phyloP scores from a whole-genome alignment of 2,888 invertebrate genomes.

The Agriopis aurantiaria region DNA sequence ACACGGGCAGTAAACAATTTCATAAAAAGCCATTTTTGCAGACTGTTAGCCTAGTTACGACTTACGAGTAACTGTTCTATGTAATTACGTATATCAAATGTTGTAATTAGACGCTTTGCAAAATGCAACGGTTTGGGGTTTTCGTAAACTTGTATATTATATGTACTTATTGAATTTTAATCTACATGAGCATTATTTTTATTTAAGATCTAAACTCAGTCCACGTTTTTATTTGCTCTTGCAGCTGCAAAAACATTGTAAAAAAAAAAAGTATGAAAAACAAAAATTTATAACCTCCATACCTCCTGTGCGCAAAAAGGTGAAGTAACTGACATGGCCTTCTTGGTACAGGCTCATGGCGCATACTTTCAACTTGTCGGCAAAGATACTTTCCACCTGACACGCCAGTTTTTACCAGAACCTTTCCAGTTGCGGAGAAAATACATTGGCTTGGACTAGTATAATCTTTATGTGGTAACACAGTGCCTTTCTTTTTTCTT shows the following conservation, averaged over 20 bases:
- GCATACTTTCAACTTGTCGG: conserved; percentile 5
- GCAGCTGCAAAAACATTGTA: too few relatives aligned
- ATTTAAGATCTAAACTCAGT: neutral
- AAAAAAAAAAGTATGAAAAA: too few relatives aligned
- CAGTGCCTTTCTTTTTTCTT: conserved; percentile 2
- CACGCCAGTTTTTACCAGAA: conserved; percentile 17
- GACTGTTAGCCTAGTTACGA: conserved; percentile 37
- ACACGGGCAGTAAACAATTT: conserved; percentile 12
- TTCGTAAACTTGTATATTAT: conserved; percentile 21
- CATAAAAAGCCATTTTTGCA: conserved; percentile 38
- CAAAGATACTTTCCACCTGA: conserved; percentile 11
- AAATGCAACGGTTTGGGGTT: conserved; percentile 20
- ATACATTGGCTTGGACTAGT: conserved; percentile 4
- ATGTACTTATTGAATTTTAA: conserved; percentile 7
- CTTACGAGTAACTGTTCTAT: conserved; percentile 34
- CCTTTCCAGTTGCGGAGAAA: conserved; percentile 13
- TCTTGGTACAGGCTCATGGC: neutral
- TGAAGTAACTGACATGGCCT: neutral
- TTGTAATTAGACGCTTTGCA: conserved; percentile 35
- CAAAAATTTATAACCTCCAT: too few relatives aligned
- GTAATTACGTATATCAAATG: conserved; percentile 35
- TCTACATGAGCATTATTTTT: neutral
- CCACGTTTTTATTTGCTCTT: too few relatives aligned
- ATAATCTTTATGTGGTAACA: neutral
- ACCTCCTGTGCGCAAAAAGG: neutral